phyloP scores from a whole-genome alignment of 2,113 vertebrate species.

The Choloepus hoffmanni region DNA sequence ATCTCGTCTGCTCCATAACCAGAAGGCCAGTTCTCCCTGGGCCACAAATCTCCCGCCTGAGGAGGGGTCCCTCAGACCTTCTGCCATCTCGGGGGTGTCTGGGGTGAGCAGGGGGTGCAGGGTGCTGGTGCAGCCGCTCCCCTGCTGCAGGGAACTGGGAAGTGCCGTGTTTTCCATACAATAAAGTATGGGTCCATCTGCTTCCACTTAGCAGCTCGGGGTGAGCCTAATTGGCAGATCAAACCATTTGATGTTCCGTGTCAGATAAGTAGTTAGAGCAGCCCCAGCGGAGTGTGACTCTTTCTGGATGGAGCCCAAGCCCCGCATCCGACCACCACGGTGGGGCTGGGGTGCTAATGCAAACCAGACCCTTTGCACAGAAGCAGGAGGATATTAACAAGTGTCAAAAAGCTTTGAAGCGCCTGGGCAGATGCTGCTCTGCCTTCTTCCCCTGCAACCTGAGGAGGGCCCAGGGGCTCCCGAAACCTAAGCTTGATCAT shows the following conservation, averaged over 20 bases:
- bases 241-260: slow-evolving; percentile 70
- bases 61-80: neutral
- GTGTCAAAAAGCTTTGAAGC: neutral
- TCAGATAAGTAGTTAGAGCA: slow-evolving; percentile 69
- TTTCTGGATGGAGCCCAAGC: slow-evolving; percentile 79
- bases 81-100: fast-evolving
- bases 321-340: neutral
- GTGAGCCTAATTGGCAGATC: slow-evolving; percentile 81
- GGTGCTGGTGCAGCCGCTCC: neutral
- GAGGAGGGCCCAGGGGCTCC: neutral
- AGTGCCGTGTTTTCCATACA: neutral
- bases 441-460: neutral
- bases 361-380: slow-evolving; percentile 61
- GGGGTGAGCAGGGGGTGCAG: neutral
- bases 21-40: neutral
- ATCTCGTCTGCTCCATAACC: fast-evolving
- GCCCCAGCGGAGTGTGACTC: neutral
- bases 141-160: neutral
- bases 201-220: slow-evolving; percentile 79
- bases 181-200: slow-evolving; percentile 75
- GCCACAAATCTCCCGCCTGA: neutral
- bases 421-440: neutral
- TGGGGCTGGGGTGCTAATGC: slow-evolving; percentile 70
- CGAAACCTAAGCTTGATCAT: neutral
- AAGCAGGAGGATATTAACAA: neutral